A percentile compares a stretch with the other conserved stretches of the same genome.
phyloP scores from a whole-genome alignment of 1,140 invertebrate genomes.

The Euwallacea similis region DNA sequence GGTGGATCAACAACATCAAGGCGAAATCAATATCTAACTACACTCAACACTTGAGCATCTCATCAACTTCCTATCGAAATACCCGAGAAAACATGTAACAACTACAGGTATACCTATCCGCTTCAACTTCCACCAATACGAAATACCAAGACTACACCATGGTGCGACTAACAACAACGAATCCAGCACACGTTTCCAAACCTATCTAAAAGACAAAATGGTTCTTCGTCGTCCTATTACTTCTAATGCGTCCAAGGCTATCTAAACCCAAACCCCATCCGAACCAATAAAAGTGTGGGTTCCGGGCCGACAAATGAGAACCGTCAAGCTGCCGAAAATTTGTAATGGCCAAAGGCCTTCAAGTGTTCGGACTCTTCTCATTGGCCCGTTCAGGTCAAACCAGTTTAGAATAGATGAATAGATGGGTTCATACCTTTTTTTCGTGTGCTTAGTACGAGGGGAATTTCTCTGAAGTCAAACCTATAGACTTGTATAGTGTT shows the following conservation, averaged over 20 bases:
- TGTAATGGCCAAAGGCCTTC: constrained; percentile 16
- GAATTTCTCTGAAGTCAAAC: not conserved
- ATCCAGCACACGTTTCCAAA: no score
- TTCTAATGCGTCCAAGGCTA: not conserved
- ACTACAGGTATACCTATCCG: no score
- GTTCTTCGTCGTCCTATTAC: not conserved
- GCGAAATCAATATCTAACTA: no score
- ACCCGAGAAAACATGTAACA: no score
- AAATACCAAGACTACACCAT: no score
- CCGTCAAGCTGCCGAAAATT: constrained; percentile 14
- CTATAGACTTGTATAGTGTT: no score
- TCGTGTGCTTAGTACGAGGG: not conserved
- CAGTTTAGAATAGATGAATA: constrained; percentile 39
- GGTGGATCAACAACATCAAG: no score
- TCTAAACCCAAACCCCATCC: not conserved
- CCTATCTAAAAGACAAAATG: no score
- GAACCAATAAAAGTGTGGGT: not conserved
- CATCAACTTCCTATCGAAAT: no score
- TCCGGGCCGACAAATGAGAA: not conserved
- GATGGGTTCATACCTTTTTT: constrained; percentile 2
- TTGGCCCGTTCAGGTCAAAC: constrained; percentile 32
- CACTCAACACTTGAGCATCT: no score
- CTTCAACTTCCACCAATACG: no score
- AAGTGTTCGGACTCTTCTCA: constrained; percentile 16
- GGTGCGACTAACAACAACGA: no score